Base-by-base conservation (phyloP, 2,888 invertebrate genomes). In the Tanypteryx hageni region DNA sequence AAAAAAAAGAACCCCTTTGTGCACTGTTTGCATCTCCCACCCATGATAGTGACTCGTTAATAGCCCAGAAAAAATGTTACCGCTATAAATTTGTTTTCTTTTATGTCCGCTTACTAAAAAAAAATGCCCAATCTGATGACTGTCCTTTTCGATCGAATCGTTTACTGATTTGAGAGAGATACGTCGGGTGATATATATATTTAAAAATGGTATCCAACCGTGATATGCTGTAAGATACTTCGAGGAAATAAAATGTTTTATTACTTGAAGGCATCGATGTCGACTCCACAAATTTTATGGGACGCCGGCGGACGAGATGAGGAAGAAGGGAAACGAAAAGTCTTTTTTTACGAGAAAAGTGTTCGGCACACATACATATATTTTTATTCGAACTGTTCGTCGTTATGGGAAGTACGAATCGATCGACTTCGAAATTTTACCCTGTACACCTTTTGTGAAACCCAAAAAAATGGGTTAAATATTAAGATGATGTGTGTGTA, bases 351-450 rank as follows among this genome's bases (percentile, higher is more conserved):
- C 18, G 64, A 44, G 64, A 68, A 89, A 89, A 89, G 59, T 89
- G 64, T 68, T 89, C 89, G 61, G 89, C 64, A 89, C 64, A 64
- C 89, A 64, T 89, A 89, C 89, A 89, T 89, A 89, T 89, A 89
- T 89, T 89, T 89, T 89, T 89, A 89, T 89, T 18, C 89, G 64
- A 61, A 89, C 64, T 89, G 64, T 89, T 89, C 89, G 68, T 89
- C 44, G 89, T 89, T 18, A 89, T 64, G 64, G 64, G 86, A 44
- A 68, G n/a, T 64, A 44, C 14, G 44, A 89, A 64, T 14, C 44
- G 44, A 44, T 89, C 44, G 64, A 89, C 64, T 89, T 44, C 44
- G 64, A 64, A 64, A n/a, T 22, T 76, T 76, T 22, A 27, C 76
- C 76, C 11, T 27, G 11, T 13, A 27, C 76, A 10, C 76, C 22